phyloP scores from a whole-genome alignment of 2,113 vertebrate species.

The Megaceryle torquata region DNA sequence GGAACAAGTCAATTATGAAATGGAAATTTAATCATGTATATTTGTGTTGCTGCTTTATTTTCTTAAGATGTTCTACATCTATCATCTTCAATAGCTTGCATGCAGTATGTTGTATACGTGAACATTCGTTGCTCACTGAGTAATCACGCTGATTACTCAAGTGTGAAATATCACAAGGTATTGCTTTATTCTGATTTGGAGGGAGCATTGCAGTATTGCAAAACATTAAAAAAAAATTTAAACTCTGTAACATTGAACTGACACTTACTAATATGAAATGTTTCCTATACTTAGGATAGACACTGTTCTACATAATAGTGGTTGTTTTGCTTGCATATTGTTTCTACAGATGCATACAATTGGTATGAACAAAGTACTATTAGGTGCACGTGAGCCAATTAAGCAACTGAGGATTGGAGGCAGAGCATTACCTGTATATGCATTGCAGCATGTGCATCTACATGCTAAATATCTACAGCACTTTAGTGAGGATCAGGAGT shows the following conservation, averaged over 20 bases:
- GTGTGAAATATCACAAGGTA: neutral
- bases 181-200: neutral
- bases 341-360: slow-evolving; percentile 5
- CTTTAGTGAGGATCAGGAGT: neutral
- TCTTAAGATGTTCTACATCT: neutral
- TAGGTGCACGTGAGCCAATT: slow-evolving; percentile 18
- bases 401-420: neutral
- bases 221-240: neutral
- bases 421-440: neutral
- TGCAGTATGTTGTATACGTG: neutral
- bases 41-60: neutral
- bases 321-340: slow-evolving; percentile 17
- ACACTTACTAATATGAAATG: neutral
- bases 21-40: neutral
- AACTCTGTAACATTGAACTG: neutral
- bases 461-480: neutral
- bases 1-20: neutral
- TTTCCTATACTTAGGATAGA: neutral
- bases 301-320: neutral
- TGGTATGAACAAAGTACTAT: slow-evolving; percentile 24
- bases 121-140: neutral
- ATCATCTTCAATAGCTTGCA: neutral
- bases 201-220: neutral
- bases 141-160: neutral
- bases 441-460: neutral